phyloP scores from a whole-genome alignment of 2,888 invertebrate species.

The Dryobota labecula region DNA sequence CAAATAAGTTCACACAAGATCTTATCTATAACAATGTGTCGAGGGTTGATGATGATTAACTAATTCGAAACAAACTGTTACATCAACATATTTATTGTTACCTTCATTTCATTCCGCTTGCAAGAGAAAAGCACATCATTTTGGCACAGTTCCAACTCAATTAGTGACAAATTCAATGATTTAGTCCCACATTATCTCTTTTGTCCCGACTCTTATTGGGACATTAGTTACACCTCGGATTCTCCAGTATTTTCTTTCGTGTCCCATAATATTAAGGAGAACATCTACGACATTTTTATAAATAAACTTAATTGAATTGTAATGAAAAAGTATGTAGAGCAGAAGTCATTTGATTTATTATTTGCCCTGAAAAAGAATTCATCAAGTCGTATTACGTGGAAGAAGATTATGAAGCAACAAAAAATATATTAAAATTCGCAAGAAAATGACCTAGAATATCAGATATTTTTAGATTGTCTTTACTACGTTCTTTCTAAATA shows the following conservation, averaged over 20 bases:
- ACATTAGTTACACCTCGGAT: conserved; percentile 7
- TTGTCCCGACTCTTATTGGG: conserved; percentile 18
- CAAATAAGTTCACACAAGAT: background rate
- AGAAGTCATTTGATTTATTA: conserved; percentile 4
- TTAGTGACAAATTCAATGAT: conserved; percentile 46
- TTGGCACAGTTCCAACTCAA: conserved; percentile 55
- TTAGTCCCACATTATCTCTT: conserved; percentile 33
- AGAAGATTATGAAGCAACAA: background rate
- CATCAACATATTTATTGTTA: conserved; percentile 30
- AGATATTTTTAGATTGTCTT: conserved; percentile 26
- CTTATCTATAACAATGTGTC: conserved; percentile 3
- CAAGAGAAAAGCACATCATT: conserved; percentile 19
- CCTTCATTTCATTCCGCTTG: conserved; percentile 28
- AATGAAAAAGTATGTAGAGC: conserved; percentile 9
- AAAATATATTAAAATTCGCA: conserved; percentile 24
- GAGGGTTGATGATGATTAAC: background rate
- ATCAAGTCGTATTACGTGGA: conserved; percentile 25
- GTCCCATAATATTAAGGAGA: background rate
- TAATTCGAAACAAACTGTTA: conserved; percentile 24
- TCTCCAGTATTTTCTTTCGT: background rate
- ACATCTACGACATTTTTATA: background rate
- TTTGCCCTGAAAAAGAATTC: conserved; percentile 17
- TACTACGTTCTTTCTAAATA: background rate
- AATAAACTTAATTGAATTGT: conserved; percentile 14
- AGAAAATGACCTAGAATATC: conserved; percentile 37